Conservation (phyloP, 2,113 vertebrate genomes). For the Mystacornis crossleyi region DNA sequence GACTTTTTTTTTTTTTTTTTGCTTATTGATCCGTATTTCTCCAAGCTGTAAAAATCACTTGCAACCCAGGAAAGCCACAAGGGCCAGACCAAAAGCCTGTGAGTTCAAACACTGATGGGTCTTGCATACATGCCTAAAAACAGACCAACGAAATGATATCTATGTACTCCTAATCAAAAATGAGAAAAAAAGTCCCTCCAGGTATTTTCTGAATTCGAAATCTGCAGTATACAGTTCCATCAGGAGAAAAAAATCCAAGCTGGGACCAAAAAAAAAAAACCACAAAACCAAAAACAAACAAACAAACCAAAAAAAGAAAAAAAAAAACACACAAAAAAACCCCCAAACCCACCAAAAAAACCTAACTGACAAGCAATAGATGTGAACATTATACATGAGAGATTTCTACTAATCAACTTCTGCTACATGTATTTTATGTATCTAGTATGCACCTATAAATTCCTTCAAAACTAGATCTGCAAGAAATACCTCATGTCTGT, state of each 20-base stretch:
- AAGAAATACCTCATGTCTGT: background rate
- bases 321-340: background rate
- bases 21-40: background rate
- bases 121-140: background rate
- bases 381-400: background rate
- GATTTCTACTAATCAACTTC: background rate
- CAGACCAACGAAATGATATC: background rate
- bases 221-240: no score
- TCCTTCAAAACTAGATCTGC: background rate
- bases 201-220: background rate
- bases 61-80: background rate
- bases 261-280: background rate
- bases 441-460: background rate
- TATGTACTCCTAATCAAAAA: background rate
- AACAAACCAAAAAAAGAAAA: rapidly evolving
- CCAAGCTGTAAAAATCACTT: background rate
- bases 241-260: background rate
- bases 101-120: background rate
- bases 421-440: background rate
- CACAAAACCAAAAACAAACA: rapidly evolving
- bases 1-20: background rate
- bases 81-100: background rate
- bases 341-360: no score
- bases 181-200: background rate
- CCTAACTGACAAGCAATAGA: background rate